Conservation (phyloP, 2,113 vertebrate species). For the Struthidea cinerea region DNA sequence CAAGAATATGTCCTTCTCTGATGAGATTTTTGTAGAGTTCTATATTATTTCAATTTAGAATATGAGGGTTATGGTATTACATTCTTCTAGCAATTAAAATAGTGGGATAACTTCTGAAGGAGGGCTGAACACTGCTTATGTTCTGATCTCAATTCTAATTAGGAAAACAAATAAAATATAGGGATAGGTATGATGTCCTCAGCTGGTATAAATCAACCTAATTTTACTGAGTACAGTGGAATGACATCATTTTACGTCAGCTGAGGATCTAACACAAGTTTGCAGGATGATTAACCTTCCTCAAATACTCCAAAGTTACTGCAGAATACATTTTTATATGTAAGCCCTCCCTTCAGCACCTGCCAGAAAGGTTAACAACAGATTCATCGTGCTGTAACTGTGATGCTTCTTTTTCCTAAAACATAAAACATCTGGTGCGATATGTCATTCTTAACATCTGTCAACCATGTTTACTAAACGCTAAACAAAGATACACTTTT, state of each 20-base stretch:
- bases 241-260: neutral
- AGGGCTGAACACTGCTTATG: neutral
- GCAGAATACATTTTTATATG: constrained; percentile 14
- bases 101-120: neutral
- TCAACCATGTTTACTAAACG: constrained; percentile 45
- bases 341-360: constrained; percentile 49
- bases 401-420: constrained; percentile 30
- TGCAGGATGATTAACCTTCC: constrained; percentile 35
- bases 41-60: neutral
- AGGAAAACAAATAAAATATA: neutral
- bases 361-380: constrained; percentile 55
- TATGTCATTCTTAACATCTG: constrained; percentile 65
- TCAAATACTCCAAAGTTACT: neutral
- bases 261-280: neutral
- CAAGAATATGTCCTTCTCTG: neutral
- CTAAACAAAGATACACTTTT: constrained; percentile 47
- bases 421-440: constrained; percentile 42
- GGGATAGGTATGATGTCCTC: neutral
- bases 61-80: neutral
- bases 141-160: neutral
- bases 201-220: neutral
- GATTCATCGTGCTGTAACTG: neutral
- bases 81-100: neutral
- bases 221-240: neutral
- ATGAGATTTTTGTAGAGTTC: neutral